These are phyloP conservation scores for Globodera ellingtonae DNA, from an alignment of 1,140 invertebrate genomes.

Conservation along the genomic window DNA sequence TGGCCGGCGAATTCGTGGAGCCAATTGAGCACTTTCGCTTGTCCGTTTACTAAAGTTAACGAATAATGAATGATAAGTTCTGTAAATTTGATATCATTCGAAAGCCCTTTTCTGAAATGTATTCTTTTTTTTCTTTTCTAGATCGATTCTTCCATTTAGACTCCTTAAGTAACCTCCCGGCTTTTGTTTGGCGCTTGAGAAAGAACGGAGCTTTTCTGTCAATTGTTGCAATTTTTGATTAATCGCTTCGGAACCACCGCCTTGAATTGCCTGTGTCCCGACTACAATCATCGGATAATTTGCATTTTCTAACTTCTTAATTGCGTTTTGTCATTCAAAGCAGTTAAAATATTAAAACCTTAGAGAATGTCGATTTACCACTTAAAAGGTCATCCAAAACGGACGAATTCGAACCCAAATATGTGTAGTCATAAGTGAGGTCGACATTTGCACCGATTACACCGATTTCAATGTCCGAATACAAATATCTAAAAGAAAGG, in stretches of 20 bases:
- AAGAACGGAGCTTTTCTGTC: slow-evolving; percentile 63
- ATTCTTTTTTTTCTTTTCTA: too few species aligned
- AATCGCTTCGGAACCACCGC: slow-evolving; percentile 78
- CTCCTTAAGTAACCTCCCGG: slow-evolving; percentile 69
- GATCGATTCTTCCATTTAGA: too few species aligned
- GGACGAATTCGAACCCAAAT: slow-evolving; percentile 50
- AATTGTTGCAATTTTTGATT: slow-evolving; percentile 77
- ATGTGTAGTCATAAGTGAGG: slow-evolving; percentile 86
- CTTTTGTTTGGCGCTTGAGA: slow-evolving; percentile 76
- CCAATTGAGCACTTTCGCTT: slow-evolving; percentile 66
- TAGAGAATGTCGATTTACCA: slow-evolving; percentile 68
- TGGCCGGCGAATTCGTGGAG: slow-evolving; percentile 72
- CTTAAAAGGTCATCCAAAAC: slow-evolving; percentile 54
- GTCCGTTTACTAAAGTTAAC: background rate
- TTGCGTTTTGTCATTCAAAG: slow-evolving; percentile 8
- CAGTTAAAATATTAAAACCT: slow-evolving; percentile 36
- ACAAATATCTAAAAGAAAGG: slow-evolving; percentile 66
- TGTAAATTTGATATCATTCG: too few species aligned
- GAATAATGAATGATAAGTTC: too few species aligned
- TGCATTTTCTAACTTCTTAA: slow-evolving; percentile 75
- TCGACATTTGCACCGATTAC: slow-evolving; percentile 88
- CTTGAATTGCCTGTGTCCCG: slow-evolving; percentile 80
- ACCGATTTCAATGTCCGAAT: slow-evolving; percentile 71
- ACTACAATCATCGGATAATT: slow-evolving; percentile 89
- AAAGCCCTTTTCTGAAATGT: too few species aligned